Percentiles rank a stretch among this genome's conserved stretches.
Conservation (phyloP, 2,113 vertebrate genomes). For the Irena cyanogastra region DNA sequence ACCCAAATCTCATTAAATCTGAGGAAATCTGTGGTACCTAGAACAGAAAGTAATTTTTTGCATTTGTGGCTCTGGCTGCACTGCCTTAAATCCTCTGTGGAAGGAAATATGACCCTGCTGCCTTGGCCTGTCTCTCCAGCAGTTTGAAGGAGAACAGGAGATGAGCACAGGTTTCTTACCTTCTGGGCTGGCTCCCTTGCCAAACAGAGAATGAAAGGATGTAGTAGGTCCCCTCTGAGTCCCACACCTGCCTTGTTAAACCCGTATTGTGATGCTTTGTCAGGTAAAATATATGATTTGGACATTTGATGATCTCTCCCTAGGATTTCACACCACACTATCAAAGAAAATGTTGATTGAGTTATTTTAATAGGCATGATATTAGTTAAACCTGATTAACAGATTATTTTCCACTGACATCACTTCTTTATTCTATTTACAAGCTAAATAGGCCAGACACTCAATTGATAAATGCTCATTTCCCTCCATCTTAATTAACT, state of each 20-base stretch:
- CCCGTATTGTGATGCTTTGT: background rate
- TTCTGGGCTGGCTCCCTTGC: background rate
- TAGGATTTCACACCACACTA: background rate
- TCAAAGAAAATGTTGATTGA: background rate
- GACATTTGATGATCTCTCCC: background rate
- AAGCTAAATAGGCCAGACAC: slow-evolving; percentile 61
- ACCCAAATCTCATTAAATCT: background rate
- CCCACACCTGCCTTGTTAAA: background rate
- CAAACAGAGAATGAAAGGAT: background rate
- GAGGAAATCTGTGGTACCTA: background rate
- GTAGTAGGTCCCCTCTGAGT: background rate
- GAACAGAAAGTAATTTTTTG: background rate
- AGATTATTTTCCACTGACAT: slow-evolving; percentile 58
- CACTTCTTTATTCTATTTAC: slow-evolving; percentile 58
- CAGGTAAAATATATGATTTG: background rate
- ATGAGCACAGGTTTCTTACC: background rate
- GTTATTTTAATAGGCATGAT: slow-evolving; percentile 39
- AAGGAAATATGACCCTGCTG: background rate
- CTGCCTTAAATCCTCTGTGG: background rate
- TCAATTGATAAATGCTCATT: slow-evolving; percentile 56
- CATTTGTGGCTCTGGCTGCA: background rate
- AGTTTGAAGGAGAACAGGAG: background rate
- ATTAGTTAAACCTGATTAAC: slow-evolving; percentile 51
- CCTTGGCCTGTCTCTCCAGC: background rate
- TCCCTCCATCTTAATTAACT: slow-evolving; percentile 60